phyloP scores from a whole-genome alignment of 1,140 invertebrate genomes.

The Halesus radiatus region DNA sequence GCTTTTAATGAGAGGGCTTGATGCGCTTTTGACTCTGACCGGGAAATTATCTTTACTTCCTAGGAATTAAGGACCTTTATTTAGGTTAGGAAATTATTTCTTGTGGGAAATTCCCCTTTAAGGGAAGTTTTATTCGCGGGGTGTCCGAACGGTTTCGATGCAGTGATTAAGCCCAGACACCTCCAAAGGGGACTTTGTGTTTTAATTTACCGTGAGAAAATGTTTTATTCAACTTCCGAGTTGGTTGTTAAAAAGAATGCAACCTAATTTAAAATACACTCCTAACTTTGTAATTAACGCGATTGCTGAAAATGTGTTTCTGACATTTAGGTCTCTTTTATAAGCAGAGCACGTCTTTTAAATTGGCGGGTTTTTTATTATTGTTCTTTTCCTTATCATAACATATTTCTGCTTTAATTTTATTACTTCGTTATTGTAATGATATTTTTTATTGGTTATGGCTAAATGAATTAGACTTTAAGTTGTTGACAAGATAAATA shows the following conservation, averaged over 20 bases:
- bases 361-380: no score
- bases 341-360: no score
- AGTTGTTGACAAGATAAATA: no score
- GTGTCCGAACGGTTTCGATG: slow-evolving; percentile 28
- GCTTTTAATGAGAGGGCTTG: slow-evolving; percentile 29
- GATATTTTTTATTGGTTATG: no score
- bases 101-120: no score
- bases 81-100: no score
- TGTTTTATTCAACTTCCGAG: neutral
- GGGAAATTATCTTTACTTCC: slow-evolving; percentile 18
- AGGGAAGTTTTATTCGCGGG: slow-evolving; percentile 20
- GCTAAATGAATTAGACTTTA: no score
- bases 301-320: neutral
- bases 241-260: neutral
- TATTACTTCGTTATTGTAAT: no score
- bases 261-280: neutral
- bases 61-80: neutral
- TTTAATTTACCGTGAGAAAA: slow-evolving; percentile 3
- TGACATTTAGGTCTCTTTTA: no score
- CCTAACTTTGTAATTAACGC: neutral
- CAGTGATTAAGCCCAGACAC: slow-evolving; percentile 35
- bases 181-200: neutral
- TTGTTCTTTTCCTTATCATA: no score
- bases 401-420: no score
- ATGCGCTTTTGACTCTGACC: slow-evolving; percentile 34